Evolutionary conservation across 2,888 invertebrate species (phyloP), one percentile per base, ranked within the genome.

Genomic region (Philhelius pedissequus): DNA sequence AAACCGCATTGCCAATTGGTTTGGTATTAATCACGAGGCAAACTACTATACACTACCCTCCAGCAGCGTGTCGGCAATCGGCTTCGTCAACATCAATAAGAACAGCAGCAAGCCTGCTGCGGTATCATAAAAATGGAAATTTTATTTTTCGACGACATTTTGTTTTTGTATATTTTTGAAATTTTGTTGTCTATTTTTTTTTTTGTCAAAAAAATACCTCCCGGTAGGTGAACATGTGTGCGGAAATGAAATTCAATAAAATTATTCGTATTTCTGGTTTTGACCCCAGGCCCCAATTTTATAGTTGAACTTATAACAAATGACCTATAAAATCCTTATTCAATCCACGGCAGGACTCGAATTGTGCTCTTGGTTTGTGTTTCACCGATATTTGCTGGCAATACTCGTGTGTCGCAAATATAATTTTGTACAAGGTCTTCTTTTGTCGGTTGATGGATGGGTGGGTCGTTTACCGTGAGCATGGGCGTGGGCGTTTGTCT

Each of bases 311-410:
- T 71, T 75, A 60, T 54, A 74, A 54, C 43, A 20, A 56, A 56
- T 79, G 73, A 79, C 83, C 82, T 18, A 73, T 5, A 73, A 73
- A 62, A 52, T 6, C 22, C 43, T 9, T 43, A n/a, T 40, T 27
- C 35, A 60, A 43, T 58, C 30, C 20, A 22, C 3, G 30, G 35
- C 27, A 18, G 40, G 13, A 40, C 4, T 40, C 15, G 40, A 13
- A 22, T 18, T 54, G 56, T 13, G 62, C 13, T 60, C n/a, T 11
- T 35, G 35, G 66, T 38, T 75, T 71, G 60, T 38, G 71, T 71
- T 80, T 80, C 62, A 74, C 69, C 73, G 74, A 83, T 78, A 83
- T 78, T 78, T 73, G 74, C 74, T 74, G 68, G 45, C 20, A 13
- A 20, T 22, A 11, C 5, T 50, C 40, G 64, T 69, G 62, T 79